These are phyloP conservation scores for Halcyon badia DNA, from an alignment of 2,797 vertebrate genomes.

Conservation along the genomic window DNA sequence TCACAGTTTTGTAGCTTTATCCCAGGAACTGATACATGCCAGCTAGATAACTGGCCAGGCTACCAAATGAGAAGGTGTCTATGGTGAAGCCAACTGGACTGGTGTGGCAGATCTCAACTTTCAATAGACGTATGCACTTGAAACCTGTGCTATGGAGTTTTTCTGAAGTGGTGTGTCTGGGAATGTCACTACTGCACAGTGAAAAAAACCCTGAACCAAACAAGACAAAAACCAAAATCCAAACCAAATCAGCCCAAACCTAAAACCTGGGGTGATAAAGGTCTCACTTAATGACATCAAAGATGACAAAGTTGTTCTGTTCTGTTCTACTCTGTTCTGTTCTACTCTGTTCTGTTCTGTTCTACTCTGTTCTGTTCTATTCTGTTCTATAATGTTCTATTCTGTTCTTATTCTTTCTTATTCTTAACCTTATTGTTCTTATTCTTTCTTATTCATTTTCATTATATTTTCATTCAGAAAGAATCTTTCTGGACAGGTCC, in stretches of 20 bases:
- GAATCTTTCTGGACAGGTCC: background rate
- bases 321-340: too few species aligned
- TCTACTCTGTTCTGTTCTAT: too few species aligned
- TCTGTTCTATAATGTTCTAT: too few species aligned
- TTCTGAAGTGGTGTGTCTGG: background rate
- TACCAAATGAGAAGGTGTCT: background rate
- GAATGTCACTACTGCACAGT: background rate
- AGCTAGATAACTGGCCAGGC: background rate
- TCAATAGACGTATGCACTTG: background rate
- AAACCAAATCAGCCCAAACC: background rate
- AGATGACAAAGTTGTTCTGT: background rate
- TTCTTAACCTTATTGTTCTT: too few species aligned
- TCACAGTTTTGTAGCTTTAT: background rate
- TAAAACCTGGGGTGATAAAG: background rate
- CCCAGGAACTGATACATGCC: background rate
- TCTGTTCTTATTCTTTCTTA: too few species aligned
- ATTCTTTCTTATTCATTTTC: too few species aligned
- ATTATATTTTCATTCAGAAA: background rate
- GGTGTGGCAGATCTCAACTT: background rate
- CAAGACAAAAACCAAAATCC: background rate
- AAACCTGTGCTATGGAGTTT: background rate
- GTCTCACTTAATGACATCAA: background rate
- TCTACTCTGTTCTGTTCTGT: too few species aligned
- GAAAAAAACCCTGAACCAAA: background rate
- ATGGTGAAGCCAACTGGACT: background rate